phyloP scores from a whole-genome alignment of 2,888 invertebrate genomes.

The Thecocarcelia acutangulata region DNA sequence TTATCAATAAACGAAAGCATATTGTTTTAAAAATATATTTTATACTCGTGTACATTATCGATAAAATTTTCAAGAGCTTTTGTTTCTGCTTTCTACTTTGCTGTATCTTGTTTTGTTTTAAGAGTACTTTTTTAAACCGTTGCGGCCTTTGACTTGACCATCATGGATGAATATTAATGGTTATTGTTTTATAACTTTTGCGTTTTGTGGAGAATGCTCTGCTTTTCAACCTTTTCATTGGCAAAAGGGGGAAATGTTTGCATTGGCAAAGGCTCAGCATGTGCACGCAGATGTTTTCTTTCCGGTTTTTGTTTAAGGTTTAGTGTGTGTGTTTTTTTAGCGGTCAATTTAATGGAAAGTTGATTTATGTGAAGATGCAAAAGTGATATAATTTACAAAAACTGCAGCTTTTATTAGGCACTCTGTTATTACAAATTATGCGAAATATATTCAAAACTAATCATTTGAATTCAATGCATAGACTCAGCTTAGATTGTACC shows the following conservation, averaged over 20 bases:
- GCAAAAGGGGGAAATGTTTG: no score
- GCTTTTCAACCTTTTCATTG: constrained; percentile 12
- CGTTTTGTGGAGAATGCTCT: constrained; percentile 17
- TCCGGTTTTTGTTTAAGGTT: constrained; percentile 44
- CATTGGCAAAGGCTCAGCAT: constrained; percentile 8
- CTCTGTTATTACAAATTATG: no score
- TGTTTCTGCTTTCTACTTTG: constrained; percentile 27
- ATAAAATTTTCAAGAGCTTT: constrained; percentile 37
- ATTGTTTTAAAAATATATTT: constrained; percentile 3
- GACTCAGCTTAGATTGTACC: no score
- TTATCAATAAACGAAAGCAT: background rate
- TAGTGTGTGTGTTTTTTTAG: constrained; percentile 3
- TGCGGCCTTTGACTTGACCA: constrained; percentile 61
- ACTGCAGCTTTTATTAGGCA: no score
- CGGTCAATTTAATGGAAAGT: constrained; percentile 33
- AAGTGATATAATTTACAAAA: no score
- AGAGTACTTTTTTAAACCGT: constrained; percentile 10
- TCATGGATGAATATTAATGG: constrained; percentile 36
- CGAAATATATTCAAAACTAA: no score
- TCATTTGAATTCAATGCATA: no score
- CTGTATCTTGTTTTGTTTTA: constrained; percentile 38
- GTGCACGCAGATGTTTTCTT: constrained; percentile 59
- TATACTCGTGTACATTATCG: background rate
- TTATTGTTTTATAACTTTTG: constrained; percentile 26
- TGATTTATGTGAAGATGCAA: background rate